These are phyloP conservation scores for zebrafish (Danio rerio) DNA, from an alignment of 2,113 vertebrate genomes.

Conservation along the genomic window DNA sequence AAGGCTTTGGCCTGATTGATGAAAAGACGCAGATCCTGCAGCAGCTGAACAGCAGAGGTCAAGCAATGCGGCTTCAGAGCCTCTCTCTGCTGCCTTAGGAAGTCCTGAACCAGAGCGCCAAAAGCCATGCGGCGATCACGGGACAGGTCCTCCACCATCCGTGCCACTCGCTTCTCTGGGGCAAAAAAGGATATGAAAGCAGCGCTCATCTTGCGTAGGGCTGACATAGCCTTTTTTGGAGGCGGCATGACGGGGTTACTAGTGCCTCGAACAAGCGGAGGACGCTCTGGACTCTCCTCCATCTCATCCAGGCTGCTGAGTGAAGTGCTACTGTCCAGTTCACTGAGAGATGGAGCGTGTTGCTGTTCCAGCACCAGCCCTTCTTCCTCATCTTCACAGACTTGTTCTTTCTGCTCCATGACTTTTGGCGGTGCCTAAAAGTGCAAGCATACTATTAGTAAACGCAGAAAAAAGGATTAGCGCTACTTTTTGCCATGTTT, in stretches of 20 bases:
- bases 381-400: slow-evolving; percentile 38
- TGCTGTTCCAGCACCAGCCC: slow-evolving; percentile 61
- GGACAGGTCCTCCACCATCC: slow-evolving; percentile 62
- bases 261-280: slow-evolving; percentile 54
- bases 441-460: neutral
- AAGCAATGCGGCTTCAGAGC: slow-evolving; percentile 21
- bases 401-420: slow-evolving; percentile 4
- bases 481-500: too few relatives aligned
- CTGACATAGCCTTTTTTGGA: slow-evolving; percentile 54
- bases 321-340: slow-evolving; percentile 75
- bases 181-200: slow-evolving; percentile 76
- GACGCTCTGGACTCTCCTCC: slow-evolving; percentile 62
- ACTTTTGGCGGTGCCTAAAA: slow-evolving; percentile 18
- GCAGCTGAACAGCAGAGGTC: slow-evolving; percentile 59
- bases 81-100: slow-evolving; percentile 70
- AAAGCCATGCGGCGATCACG: slow-evolving; percentile 68
- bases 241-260: slow-evolving; percentile 40
- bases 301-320: slow-evolving; percentile 75
- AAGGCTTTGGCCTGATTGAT: slow-evolving; percentile 69
- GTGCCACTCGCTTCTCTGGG: slow-evolving; percentile 72
- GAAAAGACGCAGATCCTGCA: slow-evolving; percentile 69
- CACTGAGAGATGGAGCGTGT: slow-evolving; percentile 67
- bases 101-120: slow-evolving; percentile 76
- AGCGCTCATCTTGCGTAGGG: slow-evolving; percentile 74
- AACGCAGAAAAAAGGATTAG: neutral